phyloP scores from a whole-genome alignment of 2,113 vertebrate genomes.

The Triplophysa tibetana region DNA sequence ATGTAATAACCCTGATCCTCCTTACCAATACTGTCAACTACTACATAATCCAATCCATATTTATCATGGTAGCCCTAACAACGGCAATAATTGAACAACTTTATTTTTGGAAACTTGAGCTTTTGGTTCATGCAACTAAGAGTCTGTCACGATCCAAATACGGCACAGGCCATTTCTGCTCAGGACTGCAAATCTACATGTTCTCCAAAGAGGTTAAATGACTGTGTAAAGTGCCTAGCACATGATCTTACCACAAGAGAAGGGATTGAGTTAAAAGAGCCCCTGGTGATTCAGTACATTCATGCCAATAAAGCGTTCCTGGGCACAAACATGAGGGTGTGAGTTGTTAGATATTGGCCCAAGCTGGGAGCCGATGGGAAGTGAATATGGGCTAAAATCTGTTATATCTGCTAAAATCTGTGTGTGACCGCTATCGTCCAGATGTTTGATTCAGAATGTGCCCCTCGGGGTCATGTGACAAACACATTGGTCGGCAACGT shows the following conservation, averaged over 20 bases:
- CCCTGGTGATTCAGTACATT: slow-evolving; percentile 20
- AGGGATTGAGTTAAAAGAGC: slow-evolving; percentile 18
- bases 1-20: background rate
- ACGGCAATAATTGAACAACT: background rate
- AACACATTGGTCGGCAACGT: background rate
- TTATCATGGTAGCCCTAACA: too few relatives aligned
- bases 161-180: slow-evolving; percentile 17
- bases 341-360: slow-evolving; percentile 24
- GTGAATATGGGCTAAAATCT: background rate
- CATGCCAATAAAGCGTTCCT: slow-evolving; percentile 4
- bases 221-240: slow-evolving; percentile 24
- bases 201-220: slow-evolving; percentile 37
- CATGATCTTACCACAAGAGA: slow-evolving; percentile 35
- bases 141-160: slow-evolving; percentile 43
- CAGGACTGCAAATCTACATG: slow-evolving; percentile 31
- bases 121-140: background rate
- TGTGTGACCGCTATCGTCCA: slow-evolving; percentile 30
- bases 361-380: slow-evolving; percentile 3
- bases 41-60: too few relatives aligned
- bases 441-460: slow-evolving; percentile 48
- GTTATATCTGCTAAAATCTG: slow-evolving; percentile 38
- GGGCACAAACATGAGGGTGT: background rate
- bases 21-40: too few relatives aligned
- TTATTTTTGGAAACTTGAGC: slow-evolving; percentile 18
- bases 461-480: background rate